Percentiles rank a stretch among this genome's conserved stretches.
phyloP scores from a whole-genome alignment of 2,797 vertebrate genomes.

The Malurus splendens region DNA sequence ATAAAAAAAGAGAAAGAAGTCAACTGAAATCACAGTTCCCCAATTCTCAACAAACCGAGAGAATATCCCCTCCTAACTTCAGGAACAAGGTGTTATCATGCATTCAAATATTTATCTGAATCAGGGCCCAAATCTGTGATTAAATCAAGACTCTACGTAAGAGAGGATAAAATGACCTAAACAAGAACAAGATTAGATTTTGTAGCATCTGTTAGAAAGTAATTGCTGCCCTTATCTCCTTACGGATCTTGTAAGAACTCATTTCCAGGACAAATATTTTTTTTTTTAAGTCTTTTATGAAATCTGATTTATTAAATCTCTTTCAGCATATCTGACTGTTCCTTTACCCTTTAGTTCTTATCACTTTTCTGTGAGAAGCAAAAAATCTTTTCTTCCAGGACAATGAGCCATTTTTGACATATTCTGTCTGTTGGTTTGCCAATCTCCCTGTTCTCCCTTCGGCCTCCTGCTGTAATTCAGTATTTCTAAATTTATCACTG shows the following conservation, averaged over 20 bases:
- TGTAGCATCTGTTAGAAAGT: conserved; percentile 4
- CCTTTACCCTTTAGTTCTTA: conserved; percentile 21
- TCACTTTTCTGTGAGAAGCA: background rate
- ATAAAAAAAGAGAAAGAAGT: background rate
- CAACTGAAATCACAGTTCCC: background rate
- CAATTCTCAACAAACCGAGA: background rate
- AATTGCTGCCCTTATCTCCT: conserved; percentile 18
- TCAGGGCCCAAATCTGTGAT: background rate
- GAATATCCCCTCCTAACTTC: background rate
- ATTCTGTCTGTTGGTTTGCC: background rate
- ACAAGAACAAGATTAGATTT: background rate
- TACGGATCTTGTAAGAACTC: background rate
- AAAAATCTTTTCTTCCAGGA: background rate
- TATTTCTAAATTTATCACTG: background rate
- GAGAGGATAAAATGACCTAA: conserved; percentile 16
- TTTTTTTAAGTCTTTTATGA: background rate
- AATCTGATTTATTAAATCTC: conserved; percentile 25
- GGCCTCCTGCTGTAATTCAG: background rate
- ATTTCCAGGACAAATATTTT: background rate
- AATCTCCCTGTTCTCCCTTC: background rate
- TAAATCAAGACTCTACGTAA: background rate
- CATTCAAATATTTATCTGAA: background rate
- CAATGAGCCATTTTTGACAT: background rate
- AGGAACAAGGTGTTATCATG: background rate
- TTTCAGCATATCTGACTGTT: conserved; percentile 1